These are phyloP conservation scores for Staurois parvus DNA, from an alignment of 2,797 vertebrate genomes.

Conservation along the genomic window DNA sequence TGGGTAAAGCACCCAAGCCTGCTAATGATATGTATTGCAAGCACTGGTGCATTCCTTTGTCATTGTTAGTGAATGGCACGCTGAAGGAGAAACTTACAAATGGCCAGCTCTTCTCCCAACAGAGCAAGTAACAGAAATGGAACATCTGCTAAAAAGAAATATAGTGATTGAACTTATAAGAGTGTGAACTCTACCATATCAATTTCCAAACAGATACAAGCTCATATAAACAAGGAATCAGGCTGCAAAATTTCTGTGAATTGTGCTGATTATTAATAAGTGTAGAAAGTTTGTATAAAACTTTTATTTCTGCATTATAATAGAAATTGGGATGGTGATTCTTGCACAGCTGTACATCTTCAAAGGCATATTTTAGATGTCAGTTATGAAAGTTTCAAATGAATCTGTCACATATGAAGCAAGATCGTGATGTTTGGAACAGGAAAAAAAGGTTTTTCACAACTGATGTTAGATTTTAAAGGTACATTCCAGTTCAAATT, in stretches of 20 bases:
- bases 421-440: no score
- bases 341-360: no score
- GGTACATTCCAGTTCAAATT: no score
- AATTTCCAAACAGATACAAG: conserved; percentile 20
- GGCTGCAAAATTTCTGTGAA: background rate
- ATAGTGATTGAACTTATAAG: conserved; percentile 15
- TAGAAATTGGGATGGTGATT: no score
- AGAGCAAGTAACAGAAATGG: background rate
- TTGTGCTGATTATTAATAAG: background rate
- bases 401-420: no score
- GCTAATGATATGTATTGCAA: conserved; percentile 33
- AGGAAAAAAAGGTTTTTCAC: no score
- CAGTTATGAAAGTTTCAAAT: no score
- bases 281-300: no score
- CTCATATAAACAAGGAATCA: conserved; percentile 12
- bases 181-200: conserved; percentile 14
- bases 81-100: background rate
- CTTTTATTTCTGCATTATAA: no score
- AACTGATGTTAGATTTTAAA: no score
- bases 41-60: conserved; percentile 30
- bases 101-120: conserved; percentile 5
- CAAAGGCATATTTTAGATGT: no score
- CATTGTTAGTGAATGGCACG: conserved; percentile 22
- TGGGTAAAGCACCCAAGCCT: conserved; percentile 36
- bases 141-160: conserved; percentile 40